Evolutionary conservation across 2,113 vertebrate genomes (phyloP), one percentile per base, ranked within the genome.

Genomic region (Eidolon helvum): DNA sequence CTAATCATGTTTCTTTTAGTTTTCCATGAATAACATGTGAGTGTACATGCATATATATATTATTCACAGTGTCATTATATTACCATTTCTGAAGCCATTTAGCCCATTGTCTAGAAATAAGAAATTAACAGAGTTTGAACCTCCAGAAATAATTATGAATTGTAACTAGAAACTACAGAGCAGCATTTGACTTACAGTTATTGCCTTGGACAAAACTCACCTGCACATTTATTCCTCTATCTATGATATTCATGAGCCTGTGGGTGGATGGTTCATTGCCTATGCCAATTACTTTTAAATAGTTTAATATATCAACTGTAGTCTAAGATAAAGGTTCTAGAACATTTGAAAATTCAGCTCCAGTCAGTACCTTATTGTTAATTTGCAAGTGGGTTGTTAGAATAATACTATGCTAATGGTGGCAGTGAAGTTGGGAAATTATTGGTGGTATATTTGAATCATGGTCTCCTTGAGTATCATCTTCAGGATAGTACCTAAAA

Each of bases 281-380:
- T 95, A 15, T 79, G 57, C 84, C 57, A 79, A 45, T 87, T 98
- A 38, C 28, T 45, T 97, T 85, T 96, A 92, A 98, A 94, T 86
- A 94, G 3, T 89, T 96, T 93, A 48, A 21, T 79, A 40, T 5
- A 97, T 48, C 11, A 96, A 48, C 68, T 69, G 2, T 33, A 86
- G 38, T 48, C 7, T 83, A 61, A 24, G 0, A 14, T 84, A 80
- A 91, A 87, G 22, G 69, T 2, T 14, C 55, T 90, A 71, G 33
- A 66, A 22, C 12, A 87, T 85, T 98, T 26, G 11, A 77, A 65
- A 86, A 75, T 95, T 94, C 28, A 86, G 9, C 8, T 95, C 30
- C 21, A 74, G 35, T 57, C 16, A 65, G 48, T 33, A 1, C 0
- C 0, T 95, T 89, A 45, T 43, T 95, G 2, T 88, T 95, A 96